Conservation (phyloP, 2,113 vertebrate genomes). For the Hyla sarda region DNA sequence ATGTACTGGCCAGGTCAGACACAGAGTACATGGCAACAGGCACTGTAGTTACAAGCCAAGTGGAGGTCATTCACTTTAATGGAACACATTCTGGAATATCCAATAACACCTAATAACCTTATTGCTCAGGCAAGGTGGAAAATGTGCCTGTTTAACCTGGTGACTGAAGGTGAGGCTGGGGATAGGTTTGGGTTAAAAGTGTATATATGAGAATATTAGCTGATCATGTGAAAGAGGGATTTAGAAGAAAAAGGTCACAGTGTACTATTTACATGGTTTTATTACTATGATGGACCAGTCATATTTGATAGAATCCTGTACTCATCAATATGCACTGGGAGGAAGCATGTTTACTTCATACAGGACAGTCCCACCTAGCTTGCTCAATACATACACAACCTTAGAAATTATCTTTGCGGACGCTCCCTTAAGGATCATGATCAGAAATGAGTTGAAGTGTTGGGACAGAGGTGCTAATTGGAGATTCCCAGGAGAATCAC, state of each 20-base stretch:
- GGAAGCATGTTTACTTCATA: neutral
- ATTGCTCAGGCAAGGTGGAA: too few relatives aligned
- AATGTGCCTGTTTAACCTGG: too few relatives aligned
- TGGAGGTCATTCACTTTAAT: too few relatives aligned
- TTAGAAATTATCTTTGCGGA: neutral
- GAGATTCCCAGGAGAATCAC: conserved; percentile 27
- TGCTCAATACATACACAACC: neutral
- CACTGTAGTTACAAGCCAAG: too few relatives aligned
- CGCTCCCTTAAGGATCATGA: neutral
- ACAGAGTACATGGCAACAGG: too few relatives aligned
- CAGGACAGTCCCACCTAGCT: neutral
- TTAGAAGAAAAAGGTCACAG: neutral
- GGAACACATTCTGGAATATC: too few relatives aligned
- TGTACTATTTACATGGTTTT: neutral
- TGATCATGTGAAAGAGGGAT: neutral
- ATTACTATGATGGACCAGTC: too few relatives aligned
- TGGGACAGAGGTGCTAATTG: neutral
- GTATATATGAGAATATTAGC: neutral
- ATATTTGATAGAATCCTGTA: neutral
- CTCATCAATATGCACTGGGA: neutral
- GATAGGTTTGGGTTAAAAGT: too few relatives aligned
- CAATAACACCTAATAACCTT: too few relatives aligned
- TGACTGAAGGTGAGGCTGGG: too few relatives aligned
- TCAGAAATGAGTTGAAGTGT: neutral
- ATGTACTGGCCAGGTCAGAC: too few relatives aligned